Conservation (phyloP, 2,797 vertebrate species). For the Staurois parvus region DNA sequence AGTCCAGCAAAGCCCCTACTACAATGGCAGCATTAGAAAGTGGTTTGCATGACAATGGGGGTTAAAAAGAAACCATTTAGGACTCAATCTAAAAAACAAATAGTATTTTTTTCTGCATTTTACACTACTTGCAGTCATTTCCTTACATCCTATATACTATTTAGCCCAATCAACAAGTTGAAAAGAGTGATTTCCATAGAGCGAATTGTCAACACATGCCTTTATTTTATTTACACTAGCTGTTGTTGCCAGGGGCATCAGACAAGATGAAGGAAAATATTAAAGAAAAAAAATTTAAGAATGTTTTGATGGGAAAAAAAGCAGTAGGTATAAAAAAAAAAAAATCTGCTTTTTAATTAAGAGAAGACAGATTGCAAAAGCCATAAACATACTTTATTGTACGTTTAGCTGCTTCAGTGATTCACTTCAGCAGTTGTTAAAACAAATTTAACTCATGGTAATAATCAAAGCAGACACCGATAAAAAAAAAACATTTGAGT, state of each 20-base stretch:
- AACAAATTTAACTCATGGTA: slow-evolving; percentile 38
- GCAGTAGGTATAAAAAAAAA: not conserved
- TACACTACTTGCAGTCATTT: slow-evolving; percentile 45
- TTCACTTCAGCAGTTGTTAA: slow-evolving; percentile 38
- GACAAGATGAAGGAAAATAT: not conserved
- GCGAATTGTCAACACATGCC: not conserved
- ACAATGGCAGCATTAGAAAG: slow-evolving; percentile 68
- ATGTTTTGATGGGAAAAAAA: not conserved
- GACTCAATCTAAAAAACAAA: slow-evolving; percentile 62
- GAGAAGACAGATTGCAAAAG: slow-evolving; percentile 42
- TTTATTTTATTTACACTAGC: not conserved
- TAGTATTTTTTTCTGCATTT: slow-evolving; percentile 40
- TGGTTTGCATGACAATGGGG: slow-evolving; percentile 70
- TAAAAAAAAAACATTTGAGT: not conserved
- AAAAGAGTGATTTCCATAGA: slow-evolving; percentile 3
- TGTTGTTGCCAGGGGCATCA: not conserved
- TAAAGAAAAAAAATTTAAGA: not conserved
- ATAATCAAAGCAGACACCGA: slow-evolving; percentile 4
- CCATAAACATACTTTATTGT: slow-evolving; percentile 41
- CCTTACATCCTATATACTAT: slow-evolving; percentile 35
- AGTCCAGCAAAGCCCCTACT: slow-evolving; percentile 69
- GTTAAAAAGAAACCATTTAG: slow-evolving; percentile 66
- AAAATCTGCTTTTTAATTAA: slow-evolving; percentile 25
- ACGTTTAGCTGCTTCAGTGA: slow-evolving; percentile 33
- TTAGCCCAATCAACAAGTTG: slow-evolving; percentile 27